Percentiles rank a stretch among this genome's conserved stretches.
phyloP scores from a whole-genome alignment of 1,140 invertebrate genomes.

The Episyrphus balteatus region DNA sequence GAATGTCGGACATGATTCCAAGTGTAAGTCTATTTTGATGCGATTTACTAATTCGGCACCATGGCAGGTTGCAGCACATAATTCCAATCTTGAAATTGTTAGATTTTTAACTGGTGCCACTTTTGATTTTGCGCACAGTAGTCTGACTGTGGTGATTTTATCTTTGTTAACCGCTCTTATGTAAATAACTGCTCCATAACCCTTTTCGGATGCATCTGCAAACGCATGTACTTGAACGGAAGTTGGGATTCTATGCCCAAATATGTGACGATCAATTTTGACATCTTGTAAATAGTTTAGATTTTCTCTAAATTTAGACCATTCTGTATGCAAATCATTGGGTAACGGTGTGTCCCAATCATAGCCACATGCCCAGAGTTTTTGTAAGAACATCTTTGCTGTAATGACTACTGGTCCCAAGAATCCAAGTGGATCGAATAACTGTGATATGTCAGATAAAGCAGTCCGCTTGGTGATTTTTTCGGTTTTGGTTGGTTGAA shows the following conservation, averaged over 20 bases:
- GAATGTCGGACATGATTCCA: background rate
- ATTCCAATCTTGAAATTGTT: conserved; percentile 8
- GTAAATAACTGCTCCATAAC: conserved; percentile 28
- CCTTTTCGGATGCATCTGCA: conserved; percentile 24
- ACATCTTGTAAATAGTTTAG: conserved; percentile 12
- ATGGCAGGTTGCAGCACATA: conserved; percentile 7
- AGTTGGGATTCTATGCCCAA: background rate
- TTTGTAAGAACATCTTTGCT: conserved; percentile 33
- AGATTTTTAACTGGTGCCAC: conserved; percentile 3
- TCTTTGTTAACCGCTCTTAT: conserved; percentile 9
- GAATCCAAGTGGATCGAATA: conserved; percentile 34
- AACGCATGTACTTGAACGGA: conserved; percentile 18
- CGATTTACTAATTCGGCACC: background rate
- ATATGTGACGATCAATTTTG: background rate
- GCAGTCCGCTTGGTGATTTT: conserved; percentile 18
- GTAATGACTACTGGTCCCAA: conserved; percentile 24
- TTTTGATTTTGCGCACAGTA: conserved; percentile 7
- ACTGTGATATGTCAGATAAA: conserved; percentile 19
- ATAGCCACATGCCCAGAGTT: conserved; percentile 23
- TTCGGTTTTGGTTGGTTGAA: background rate
- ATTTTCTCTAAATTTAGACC: conserved; percentile 12
- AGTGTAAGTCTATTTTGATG: background rate
- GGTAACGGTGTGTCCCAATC: conserved; percentile 24
- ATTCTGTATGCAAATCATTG: conserved; percentile 7
- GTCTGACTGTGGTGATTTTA: background rate